Evolutionary conservation across 2,888 invertebrate species (phyloP), one percentile per base, ranked within the genome.

Genomic region (Argyra leucocephala): DNA sequence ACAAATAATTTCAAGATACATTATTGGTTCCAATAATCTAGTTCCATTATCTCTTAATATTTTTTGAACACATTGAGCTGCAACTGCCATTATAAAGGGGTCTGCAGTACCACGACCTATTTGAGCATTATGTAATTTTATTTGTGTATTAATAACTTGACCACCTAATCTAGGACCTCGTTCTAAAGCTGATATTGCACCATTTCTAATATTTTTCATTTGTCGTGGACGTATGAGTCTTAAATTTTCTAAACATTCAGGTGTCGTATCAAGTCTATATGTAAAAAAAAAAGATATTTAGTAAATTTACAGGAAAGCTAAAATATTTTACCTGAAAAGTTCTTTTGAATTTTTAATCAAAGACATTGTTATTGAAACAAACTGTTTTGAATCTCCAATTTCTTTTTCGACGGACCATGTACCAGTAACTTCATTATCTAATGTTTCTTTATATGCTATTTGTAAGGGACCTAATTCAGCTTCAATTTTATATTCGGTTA

Each of bases 391-490:
- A 0, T 80, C 81, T 9, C 77, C 76, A 62, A 80, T 80, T 69
- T 79, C 78, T 65, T 80, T 80, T 62, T 80, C 79, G 22, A 74
- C 62, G 15, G 66, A 72, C 1, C 76, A 68, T 0, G 74, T 74
- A 9, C 71, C 72, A 12, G 73, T 57, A 0, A 70, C 66, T 0
- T 76, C 70, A 4, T 72, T 65, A 21, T 74, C 73, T 57, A 93
- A 81, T 0, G 88, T 84, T 81, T 96, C 96, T 66, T 88, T 86
- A 77, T 97, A 97, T 1, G 95, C 91, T 61, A 97, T 95, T 82
- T 93, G 94, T 23, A 98, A 79, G 0, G 91, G 88, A 0, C 98
- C 98, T 23, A 97, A 80, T 69, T 95, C 92, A 0, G 88, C 95
- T 18, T 96, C 91, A 65, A 99, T 86, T 75, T 91, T 91, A 78